Base-by-base conservation (phyloP, 1,140 invertebrate genomes). In the Philopotamus ludificatus region DNA sequence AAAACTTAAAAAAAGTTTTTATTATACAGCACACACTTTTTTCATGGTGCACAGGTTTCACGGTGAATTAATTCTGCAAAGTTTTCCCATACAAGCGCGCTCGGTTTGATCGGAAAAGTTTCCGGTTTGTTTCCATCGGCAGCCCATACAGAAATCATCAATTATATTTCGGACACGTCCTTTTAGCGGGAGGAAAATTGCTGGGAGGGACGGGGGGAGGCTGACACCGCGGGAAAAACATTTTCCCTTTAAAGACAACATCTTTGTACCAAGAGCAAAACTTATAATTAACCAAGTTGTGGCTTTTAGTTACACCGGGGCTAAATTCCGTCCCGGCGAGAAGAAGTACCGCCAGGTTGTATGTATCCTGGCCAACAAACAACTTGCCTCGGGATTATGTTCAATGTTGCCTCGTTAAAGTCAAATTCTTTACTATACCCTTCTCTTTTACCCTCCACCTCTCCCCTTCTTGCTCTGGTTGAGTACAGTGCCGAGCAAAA, bases 311-410 rank as follows among this genome's bases (percentile, higher is more conserved):
- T 60, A 65, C 63, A 62, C 57, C 28, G 26, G 3, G 49, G 25
- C 3, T 10, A 42, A 57, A 41, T 66, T 65, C 70, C 72, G 72
- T 76, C 74, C 69, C 76, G 75, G 71, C 7, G 9, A 55, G n/a
- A 41, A n/a, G 51, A 7, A 15, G n/a, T 39, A 25, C 51, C 26
- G n/a, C 20, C n/a, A 21, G 23, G 22, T 23, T 55, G 12, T 34
- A 7, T 34, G n/a, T n/a, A n/a, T 12, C 28, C 28, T 34, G 28
- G 4, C 12, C 28, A 12, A 12, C 4, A 4, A 34, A 15, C 44
- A 20, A 15, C 44, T 47, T 20, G 44, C 10, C 10, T 20, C 44
- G 44, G 18, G 44, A 47, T 15, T 20, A 47, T 34, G 12, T 34
- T 47, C 15, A 20, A 47, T 20, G 44, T 21, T 22, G 39, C 55